Conservation (phyloP, 2,888 invertebrate species). For the Ennomos fuscantarius region DNA sequence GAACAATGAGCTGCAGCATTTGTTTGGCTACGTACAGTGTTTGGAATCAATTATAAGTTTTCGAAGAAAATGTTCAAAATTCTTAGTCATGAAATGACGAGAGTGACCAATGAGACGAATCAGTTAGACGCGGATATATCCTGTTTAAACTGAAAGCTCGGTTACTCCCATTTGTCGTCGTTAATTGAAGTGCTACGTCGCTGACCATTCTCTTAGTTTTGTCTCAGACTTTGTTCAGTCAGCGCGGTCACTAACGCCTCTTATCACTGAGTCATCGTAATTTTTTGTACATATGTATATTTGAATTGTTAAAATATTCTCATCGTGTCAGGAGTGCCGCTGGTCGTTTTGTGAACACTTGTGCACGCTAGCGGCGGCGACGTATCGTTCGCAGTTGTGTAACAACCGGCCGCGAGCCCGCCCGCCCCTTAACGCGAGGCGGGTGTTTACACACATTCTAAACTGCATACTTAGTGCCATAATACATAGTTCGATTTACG, state of each 20-base stretch:
- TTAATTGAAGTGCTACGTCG: slow-evolving; percentile 69
- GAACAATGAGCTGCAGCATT: slow-evolving; percentile 5
- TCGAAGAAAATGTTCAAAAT: slow-evolving; percentile 1
- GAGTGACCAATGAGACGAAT: slow-evolving; percentile 36
- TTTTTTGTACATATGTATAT: slow-evolving; percentile 17
- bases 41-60: not conserved
- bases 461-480: slow-evolving; percentile 39
- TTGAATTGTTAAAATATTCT: slow-evolving; percentile 25
- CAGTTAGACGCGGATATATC: slow-evolving; percentile 71
- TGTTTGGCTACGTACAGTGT: not conserved
- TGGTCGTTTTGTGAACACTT: slow-evolving; percentile 43
- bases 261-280: slow-evolving; percentile 24
- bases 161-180: slow-evolving; percentile 67
- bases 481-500: slow-evolving; percentile 47
- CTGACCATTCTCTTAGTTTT: slow-evolving; percentile 60
- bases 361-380: slow-evolving; percentile 39
- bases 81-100: slow-evolving; percentile 1
- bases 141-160: slow-evolving; percentile 78
- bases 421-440: slow-evolving; percentile 61
- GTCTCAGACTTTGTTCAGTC: slow-evolving; percentile 51
- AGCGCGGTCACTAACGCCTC: slow-evolving; percentile 32
- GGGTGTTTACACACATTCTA: slow-evolving; percentile 40
- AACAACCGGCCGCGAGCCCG: slow-evolving; percentile 67
- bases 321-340: slow-evolving; percentile 31
- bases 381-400: slow-evolving; percentile 69